Evolutionary conservation across 2,797 vertebrate genomes (phyloP).

Genomic region (Champsocephalus gunnari): DNA sequence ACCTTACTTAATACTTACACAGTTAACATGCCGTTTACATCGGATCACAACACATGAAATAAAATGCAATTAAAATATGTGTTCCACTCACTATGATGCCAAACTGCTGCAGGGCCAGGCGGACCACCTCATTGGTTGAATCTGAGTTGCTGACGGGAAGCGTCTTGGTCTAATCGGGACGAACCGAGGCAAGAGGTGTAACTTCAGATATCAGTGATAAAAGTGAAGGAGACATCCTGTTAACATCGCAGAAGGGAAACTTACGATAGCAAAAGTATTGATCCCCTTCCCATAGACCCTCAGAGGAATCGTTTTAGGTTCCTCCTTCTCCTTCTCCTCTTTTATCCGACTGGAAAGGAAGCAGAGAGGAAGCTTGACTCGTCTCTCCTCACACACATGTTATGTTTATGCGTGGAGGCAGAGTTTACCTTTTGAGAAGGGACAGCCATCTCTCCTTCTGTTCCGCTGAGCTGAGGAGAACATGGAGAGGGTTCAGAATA

Average conservation of each 20-base stretch:
- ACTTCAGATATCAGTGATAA: too few species aligned
- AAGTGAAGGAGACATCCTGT: too few species aligned
- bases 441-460: slow-evolving; percentile 89
- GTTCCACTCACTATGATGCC: slow-evolving; percentile 90
- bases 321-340: slow-evolving; percentile 93
- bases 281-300: slow-evolving; percentile 94
- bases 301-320: slow-evolving; percentile 93
- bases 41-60: too few species aligned
- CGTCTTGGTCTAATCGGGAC: slow-evolving; percentile 88
- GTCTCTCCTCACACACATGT: background rate
- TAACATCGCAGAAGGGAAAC: slow-evolving; percentile 58
- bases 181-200: background rate
- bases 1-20: background rate
- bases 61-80: too few species aligned
- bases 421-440: slow-evolving; percentile 85
- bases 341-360: slow-evolving; percentile 86
- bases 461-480: slow-evolving; percentile 84
- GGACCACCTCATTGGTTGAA: slow-evolving; percentile 91
- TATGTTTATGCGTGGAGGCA: background rate
- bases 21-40: too few species aligned
- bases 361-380: background rate
- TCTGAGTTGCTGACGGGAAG: slow-evolving; percentile 91
- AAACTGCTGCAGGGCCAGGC: slow-evolving; percentile 92
- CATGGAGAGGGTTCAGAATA: slow-evolving; percentile 8
- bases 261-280: slow-evolving; percentile 90